Base-by-base conservation (phyloP, 2,888 invertebrate species). In the Acleris literana region DNA sequence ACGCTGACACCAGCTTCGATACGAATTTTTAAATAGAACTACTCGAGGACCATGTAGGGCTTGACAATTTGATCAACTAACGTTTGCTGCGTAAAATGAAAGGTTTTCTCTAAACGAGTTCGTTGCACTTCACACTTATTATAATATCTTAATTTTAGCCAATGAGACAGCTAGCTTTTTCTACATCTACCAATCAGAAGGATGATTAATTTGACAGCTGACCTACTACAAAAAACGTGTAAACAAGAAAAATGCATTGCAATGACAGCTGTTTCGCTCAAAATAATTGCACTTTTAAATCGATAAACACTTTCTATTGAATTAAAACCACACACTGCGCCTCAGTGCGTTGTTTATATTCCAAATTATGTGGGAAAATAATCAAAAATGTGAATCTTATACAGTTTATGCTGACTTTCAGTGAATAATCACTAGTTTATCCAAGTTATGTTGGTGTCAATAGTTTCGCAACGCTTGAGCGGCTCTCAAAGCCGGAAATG, bases 381-480 rank as follows among this genome's bases (percentile, higher is more conserved):
- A 25, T 5, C 16, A 0, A n/a, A 25, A 17, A 44, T 46, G 7
- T 46, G 6, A 44, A 49, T 56, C 29, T 33, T 1, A n/a, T 6
- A 4, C 17, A 20, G 16, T 56, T 46, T 3, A 11, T 9, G 2
- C 17, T 46, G 9, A 25, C 16, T 22, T 66, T 52, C 49, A 63
- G 55, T 52, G 60, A 62, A 65, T 69, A 68, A 63, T 70, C 55
- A 44, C n/a, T 49, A 53, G 22, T 64, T 57, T 56, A 44, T 52
- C 9, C 11, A 63, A 29, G 63, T 65, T 67, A 71, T 75, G 68
- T 64, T 53, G 69, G 48, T 63, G 55, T 63, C 54, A 54, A 60
- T 43, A 49, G 6, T 67, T 69, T 80, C 75, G 88, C 78, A 85
- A 88, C 88, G 92, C 82, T 84, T 80, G 77, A 88, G 72, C 81